Evolutionary conservation across 2,888 invertebrate genomes (phyloP), one percentile per base, ranked within the genome.

Genomic region (Caenorhabditis parvicauda): DNA sequence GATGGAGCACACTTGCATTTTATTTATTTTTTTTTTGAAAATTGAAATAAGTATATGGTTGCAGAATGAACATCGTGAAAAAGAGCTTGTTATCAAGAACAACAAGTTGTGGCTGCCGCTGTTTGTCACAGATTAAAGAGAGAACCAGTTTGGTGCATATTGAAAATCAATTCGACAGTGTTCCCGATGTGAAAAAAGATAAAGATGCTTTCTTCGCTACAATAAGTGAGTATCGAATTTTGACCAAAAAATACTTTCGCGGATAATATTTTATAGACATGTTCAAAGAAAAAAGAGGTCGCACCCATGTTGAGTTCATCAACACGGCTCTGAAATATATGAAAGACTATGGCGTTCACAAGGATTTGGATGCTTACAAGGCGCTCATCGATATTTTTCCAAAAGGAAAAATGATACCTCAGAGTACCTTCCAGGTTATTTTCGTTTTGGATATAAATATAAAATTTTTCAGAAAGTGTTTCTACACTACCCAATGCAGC

Each of bases 241-340:
- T 19, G 14, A n/a, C 17, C 21, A 29, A 19, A 49, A 25, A 14
- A 24, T 3, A 29, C 19, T 21, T 17, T 5, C 6, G 17, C 19
- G 24, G 2, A 38, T 19, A 12, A 19, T 35, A 3, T n/a, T 9
- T 48, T 74, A 41, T 39, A 50, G 87, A 88, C 70, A 86, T 89
- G 61, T 95, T 90, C 79, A 85, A 87, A 72, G 85, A 85, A 27
- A 85, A 87, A 39, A 88, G 88, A 70, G 86, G 90, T 62, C 85
- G 90, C 58, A 92, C 92, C 41, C 91, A 93, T 82, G 91, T 92
- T 0, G 92, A 94, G 77, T 99, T 98, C 83, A 91, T 98, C 72
- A 89, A 90, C 81, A 87, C 90, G 0, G 93, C 94, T 0, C 82
- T 96, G 62, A 88, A 87, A 53, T 87, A 89, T 77, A 90, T 98